These are phyloP conservation scores for Erynnis tages DNA, from an alignment of 2,888 invertebrate species.

Conservation along the genomic window DNA sequence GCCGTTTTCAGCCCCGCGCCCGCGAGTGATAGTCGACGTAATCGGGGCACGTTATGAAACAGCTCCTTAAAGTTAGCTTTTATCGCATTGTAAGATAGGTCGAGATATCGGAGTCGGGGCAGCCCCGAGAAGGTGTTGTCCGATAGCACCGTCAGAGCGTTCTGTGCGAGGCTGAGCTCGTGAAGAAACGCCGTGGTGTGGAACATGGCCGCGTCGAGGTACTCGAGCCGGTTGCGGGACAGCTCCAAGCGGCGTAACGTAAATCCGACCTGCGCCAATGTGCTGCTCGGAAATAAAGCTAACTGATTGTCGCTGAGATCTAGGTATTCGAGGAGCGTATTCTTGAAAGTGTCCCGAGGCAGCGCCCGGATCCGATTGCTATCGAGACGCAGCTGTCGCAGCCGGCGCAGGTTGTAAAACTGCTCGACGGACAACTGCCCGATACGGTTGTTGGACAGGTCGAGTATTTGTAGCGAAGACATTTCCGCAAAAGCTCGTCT, in stretches of 20 bases:
- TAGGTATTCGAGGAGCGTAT: conserved; percentile 87
- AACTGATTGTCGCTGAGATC: conserved; percentile 88
- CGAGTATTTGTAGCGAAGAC: conserved; percentile 49
- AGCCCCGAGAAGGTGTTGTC: conserved; percentile 91
- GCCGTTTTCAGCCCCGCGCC: conserved; percentile 85
- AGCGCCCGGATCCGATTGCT: conserved; percentile 85
- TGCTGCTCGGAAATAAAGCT: conserved; percentile 86
- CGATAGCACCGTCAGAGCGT: conserved; percentile 88
- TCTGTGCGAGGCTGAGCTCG: conserved; percentile 86
- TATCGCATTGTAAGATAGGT: conserved; percentile 87
- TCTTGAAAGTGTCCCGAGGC: conserved; percentile 87
- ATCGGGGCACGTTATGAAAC: conserved; percentile 87
- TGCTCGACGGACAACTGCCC: conserved; percentile 51
- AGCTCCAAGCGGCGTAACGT: conserved; percentile 88
- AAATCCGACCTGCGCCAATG: conserved; percentile 87
- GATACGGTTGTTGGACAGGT: conserved; percentile 51
- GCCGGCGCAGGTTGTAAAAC: conserved; percentile 79
- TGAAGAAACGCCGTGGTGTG: conserved; percentile 84
- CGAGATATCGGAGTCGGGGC: conserved; percentile 85
- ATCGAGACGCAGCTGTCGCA: conserved; percentile 85
- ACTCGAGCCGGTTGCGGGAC: conserved; percentile 88
- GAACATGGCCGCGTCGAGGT: conserved; percentile 90
- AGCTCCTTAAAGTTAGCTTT: conserved; percentile 91
- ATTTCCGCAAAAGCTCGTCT: conserved; percentile 84
- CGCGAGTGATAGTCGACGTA: conserved; percentile 85